These are phyloP conservation scores for Sminthurides aquaticus DNA, from an alignment of 2,888 invertebrate species.

Conservation along the genomic window DNA sequence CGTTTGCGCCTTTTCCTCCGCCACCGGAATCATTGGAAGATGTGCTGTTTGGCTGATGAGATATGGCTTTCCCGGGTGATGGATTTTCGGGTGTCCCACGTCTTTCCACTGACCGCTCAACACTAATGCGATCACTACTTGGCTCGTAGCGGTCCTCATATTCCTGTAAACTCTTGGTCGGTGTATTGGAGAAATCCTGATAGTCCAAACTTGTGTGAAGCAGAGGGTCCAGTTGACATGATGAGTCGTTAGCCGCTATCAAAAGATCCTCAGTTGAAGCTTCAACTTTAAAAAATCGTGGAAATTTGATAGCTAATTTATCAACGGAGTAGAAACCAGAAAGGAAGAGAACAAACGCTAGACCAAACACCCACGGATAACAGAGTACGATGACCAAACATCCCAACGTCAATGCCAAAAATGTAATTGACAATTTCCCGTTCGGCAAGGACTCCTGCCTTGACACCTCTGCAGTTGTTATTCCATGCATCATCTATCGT, in stretches of 20 bases:
- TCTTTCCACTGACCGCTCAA: no score
- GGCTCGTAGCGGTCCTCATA: background rate
- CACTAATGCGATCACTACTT: background rate
- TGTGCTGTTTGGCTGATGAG: background rate
- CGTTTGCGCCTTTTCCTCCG: conserved; percentile 14
- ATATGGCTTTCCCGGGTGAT: no score
- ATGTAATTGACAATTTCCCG: background rate
- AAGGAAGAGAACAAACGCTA: conserved; percentile 24
- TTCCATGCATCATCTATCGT: background rate
- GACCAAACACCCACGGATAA: conserved; percentile 37
- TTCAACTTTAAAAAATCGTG: background rate
- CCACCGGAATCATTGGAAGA: background rate
- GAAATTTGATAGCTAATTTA: background rate
- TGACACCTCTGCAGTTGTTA: background rate
- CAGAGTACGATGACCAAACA: conserved; percentile 25
- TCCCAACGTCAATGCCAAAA: background rate
- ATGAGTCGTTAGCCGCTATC: background rate
- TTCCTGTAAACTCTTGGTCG: background rate
- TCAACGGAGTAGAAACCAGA: conserved; percentile 30
- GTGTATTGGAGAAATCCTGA: background rate
- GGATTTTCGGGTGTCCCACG: background rate
- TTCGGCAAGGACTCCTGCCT: no score
- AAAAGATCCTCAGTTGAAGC: background rate
- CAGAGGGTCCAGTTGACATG: background rate
- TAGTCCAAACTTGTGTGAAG: background rate